phyloP scores from a whole-genome alignment of 2,888 invertebrate species.

The Brassicogethes aeneus region DNA sequence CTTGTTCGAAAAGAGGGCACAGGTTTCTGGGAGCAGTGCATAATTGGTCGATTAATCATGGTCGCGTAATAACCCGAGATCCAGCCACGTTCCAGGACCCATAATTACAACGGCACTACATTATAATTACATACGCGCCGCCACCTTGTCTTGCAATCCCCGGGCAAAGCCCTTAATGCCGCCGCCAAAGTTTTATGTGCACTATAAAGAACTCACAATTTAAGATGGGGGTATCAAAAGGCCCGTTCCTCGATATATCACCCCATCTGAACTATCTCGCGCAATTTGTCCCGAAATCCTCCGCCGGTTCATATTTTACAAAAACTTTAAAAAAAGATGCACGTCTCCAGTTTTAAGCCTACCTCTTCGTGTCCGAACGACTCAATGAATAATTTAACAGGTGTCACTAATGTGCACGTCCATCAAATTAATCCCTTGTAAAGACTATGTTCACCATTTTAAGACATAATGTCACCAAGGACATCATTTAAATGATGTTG shows the following conservation, averaged over 20 bases:
- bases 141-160: slow-evolving; percentile 13
- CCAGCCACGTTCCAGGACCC: slow-evolving; percentile 22
- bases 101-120: slow-evolving; percentile 24
- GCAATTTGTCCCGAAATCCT: background rate
- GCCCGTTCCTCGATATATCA: slow-evolving; percentile 24
- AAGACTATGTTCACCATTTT: too few relatives aligned
- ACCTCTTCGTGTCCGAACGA: too few relatives aligned
- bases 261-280: slow-evolving; percentile 4
- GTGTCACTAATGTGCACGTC: too few relatives aligned
- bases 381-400: too few relatives aligned
- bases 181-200: slow-evolving; percentile 24
- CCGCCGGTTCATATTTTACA: background rate
- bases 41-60: slow-evolving; percentile 27
- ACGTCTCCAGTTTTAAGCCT: too few relatives aligned
- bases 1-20: too few relatives aligned
- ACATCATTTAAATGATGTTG: too few relatives aligned
- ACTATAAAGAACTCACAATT: slow-evolving; percentile 27
- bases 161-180: slow-evolving; percentile 23
- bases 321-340: too few relatives aligned
- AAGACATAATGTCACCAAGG: too few relatives aligned
- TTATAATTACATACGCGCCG: slow-evolving; percentile 21
- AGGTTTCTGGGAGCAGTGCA: too few relatives aligned
- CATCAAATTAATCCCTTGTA: too few relatives aligned
- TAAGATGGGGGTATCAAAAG: slow-evolving; percentile 21
- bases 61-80: slow-evolving; percentile 22